Evolutionary conservation across 2,888 invertebrate genomes (phyloP), one percentile per base, ranked within the genome.

Genomic region (Nysson spinosus): DNA sequence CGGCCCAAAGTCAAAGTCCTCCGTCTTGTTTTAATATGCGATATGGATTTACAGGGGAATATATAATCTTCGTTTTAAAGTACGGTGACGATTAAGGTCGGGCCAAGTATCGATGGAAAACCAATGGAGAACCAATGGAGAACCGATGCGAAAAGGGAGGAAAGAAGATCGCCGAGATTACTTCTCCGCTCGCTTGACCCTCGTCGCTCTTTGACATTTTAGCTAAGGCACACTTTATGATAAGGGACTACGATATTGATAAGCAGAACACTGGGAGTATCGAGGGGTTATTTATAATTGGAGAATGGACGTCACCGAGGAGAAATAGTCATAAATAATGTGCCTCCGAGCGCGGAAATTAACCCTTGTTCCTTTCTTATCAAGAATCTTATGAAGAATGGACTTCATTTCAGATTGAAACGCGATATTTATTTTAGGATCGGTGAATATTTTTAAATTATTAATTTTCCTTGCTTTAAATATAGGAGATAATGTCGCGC

Each of bases 11-110:
- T 2, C 14, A 14, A 3, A 2, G 22, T 14, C 2, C 24, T n/a
- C n/a, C 6, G 6, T 9, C 12, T 40, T 16, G 11, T 40, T 11
- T 5, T 12, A 28, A 28, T 20, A 17, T 7, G 30, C 20, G 37
- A 42, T 20, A 56, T 63, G 50, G 64, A 51, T 51, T 46, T 44
- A 56, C 51, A 56, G 44, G 55, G 40, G 42, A 50, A 37, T 42
- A 47, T 46, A 46, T 56, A 51, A 56, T 63, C n/a, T n/a, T n/a
- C n/a, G n/a, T 63, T 63, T 43, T 32, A 46, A 51, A 9, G 44
- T 24, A 26, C 19, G 4, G 6, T 9, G 3, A 5, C 24, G 50
- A 65, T 65, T 63, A 55, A 30, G 63, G 65, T 50, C 63, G 30
- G 50, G 40, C 49, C 19, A 46, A 40, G 35, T 22, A 11, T n/a